Conservation (phyloP, 2,888 invertebrate species). For the Nezara viridula region DNA sequence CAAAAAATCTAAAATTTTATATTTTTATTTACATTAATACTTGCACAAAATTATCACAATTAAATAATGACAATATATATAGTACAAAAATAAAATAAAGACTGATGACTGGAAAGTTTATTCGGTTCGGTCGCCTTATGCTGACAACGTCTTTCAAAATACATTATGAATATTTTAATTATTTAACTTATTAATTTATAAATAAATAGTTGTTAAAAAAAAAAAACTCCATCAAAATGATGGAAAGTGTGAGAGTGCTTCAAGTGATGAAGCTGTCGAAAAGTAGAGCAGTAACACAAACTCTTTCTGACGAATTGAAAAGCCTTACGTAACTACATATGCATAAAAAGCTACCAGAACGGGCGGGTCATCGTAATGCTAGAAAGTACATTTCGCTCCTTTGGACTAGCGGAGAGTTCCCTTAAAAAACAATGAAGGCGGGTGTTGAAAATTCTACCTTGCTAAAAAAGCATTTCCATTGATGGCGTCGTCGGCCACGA, state of each 20-base stretch:
- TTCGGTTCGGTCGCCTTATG: no score
- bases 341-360: not conserved
- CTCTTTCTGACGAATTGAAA: not conserved
- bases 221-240: not conserved
- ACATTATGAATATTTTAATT: not conserved
- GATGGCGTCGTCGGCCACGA: not conserved
- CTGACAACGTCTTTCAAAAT: no score
- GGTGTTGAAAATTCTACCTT: not conserved
- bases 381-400: constrained; percentile 19
- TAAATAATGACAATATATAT: no score
- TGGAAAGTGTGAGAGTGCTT: constrained; percentile 21
- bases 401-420: not conserved
- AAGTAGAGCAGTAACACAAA: constrained; percentile 2
- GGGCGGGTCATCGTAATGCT: constrained; percentile 5
- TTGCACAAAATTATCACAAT: no score
- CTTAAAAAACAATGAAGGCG: not conserved
- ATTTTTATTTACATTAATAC: no score
- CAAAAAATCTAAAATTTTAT: no score
- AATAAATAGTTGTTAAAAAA: not conserved
- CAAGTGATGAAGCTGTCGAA: not conserved
- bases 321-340: not conserved
- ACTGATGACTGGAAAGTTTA: no score
- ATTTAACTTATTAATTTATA: no score
- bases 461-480: constrained; percentile 30
- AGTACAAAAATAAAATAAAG: no score